phyloP scores from a whole-genome alignment of 2,797 vertebrate species.

The Strix occidentalis region DNA sequence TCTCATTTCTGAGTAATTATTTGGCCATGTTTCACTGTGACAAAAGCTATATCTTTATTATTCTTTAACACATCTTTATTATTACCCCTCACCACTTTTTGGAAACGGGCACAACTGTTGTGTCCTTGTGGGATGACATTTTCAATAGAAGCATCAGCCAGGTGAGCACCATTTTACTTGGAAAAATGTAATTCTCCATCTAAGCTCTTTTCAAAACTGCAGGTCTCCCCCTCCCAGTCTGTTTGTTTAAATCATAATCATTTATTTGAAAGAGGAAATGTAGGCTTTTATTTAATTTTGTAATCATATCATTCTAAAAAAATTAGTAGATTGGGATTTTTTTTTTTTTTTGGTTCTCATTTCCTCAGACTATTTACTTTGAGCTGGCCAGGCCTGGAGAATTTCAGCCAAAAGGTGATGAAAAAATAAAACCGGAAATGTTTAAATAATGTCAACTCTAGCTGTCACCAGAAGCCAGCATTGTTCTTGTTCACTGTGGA shows the following conservation, averaged over 20 bases:
- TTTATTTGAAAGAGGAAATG: constrained; percentile 21
- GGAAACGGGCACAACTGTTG: background rate
- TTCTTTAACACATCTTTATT: background rate
- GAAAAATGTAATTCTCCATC: background rate
- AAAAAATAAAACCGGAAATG: constrained; percentile 9
- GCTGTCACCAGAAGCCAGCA: background rate
- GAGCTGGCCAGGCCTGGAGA: background rate
- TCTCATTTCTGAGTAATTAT: background rate
- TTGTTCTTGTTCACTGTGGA: background rate
- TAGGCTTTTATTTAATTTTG: background rate
- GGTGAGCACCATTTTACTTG: background rate
- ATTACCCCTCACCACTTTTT: background rate
- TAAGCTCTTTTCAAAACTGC: background rate
- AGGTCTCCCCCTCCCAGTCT: background rate
- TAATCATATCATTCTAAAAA: background rate
- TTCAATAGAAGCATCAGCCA: background rate
- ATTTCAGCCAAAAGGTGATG: constrained; percentile 23
- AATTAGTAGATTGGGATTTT: background rate
- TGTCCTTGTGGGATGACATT: background rate
- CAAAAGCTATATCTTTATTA: background rate
- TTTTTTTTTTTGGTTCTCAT: background rate
- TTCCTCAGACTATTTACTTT: constrained; percentile 30
- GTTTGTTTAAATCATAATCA: constrained; percentile 18
- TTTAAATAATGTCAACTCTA: background rate
- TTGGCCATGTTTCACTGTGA: background rate